Percentiles rank a stretch among this genome's conserved stretches.
These are phyloP conservation scores for Enteromius fasciolatus DNA, from an alignment of 2,797 vertebrate species.

Conservation along the genomic window DNA sequence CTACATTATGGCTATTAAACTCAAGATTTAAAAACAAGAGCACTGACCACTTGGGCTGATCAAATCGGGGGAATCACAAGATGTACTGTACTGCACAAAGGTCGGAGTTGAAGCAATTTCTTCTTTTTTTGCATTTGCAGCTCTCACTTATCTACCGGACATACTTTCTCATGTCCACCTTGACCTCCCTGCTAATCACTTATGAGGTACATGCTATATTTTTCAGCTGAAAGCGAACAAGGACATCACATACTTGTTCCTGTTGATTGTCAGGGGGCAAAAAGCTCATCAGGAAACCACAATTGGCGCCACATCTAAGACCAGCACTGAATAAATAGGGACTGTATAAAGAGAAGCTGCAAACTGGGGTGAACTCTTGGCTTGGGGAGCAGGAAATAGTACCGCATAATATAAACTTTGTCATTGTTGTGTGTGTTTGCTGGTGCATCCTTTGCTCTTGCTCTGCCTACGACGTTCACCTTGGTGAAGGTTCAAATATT, in stretches of 20 bases:
- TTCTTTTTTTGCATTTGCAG: neutral
- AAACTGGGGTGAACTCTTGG: conserved; percentile 45
- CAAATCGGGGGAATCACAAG: neutral
- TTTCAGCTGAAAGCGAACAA: conserved; percentile 53
- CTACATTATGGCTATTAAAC: neutral
- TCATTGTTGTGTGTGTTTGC: conserved; percentile 53
- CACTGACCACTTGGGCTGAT: neutral
- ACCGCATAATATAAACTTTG: conserved; percentile 52
- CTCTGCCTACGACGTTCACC: conserved; percentile 49
- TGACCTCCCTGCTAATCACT: conserved; percentile 38
- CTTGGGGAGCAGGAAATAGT: conserved; percentile 57
- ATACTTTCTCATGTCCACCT: conserved; percentile 10
- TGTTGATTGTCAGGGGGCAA: conserved; percentile 54
- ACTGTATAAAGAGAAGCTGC: conserved; percentile 36
- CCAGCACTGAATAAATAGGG: conserved; percentile 32
- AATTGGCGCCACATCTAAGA: conserved; percentile 57
- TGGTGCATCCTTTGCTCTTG: conserved; percentile 43
- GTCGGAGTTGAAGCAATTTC: neutral
- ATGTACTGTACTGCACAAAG: neutral
- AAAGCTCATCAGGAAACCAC: conserved; percentile 46
- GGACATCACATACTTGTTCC: conserved; percentile 53
- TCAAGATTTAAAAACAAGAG: neutral
- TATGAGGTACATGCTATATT: conserved; percentile 17
- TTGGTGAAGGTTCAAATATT: conserved; percentile 51
- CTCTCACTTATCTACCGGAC: neutral